A percentile compares a stretch with the other conserved stretches of the same genome.
phyloP scores from a whole-genome alignment of 2,888 invertebrate species.

The Dasysyrphus albostriatus region DNA sequence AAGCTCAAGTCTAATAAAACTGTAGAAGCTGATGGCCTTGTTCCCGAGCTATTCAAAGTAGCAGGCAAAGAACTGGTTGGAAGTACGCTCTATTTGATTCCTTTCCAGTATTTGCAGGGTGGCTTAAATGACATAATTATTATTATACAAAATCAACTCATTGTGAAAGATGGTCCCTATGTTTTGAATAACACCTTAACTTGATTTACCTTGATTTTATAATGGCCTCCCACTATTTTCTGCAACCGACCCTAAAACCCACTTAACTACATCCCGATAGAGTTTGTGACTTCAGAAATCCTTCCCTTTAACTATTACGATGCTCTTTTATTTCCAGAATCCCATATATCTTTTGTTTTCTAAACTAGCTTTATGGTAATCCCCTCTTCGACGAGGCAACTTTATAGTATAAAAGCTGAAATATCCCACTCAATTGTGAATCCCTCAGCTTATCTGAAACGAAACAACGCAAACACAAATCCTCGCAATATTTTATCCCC shows the following conservation, averaged over 20 bases:
- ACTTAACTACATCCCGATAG: not conserved
- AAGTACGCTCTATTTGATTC: too few relatives aligned
- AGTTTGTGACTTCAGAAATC: not conserved
- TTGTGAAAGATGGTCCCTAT: too few relatives aligned
- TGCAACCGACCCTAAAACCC: not conserved
- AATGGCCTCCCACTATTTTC: too few relatives aligned
- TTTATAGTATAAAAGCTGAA: not conserved
- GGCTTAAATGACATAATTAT: too few relatives aligned
- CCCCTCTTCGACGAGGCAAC: conserved; percentile 10
- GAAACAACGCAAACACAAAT: conserved; percentile 38
- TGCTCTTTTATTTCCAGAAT: not conserved
- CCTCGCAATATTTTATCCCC: conserved; percentile 27
- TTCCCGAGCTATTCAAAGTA: too few relatives aligned
- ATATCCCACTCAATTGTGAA: conserved; percentile 37
- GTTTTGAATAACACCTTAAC: not conserved
- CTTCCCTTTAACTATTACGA: not conserved
- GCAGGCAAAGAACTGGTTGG: too few relatives aligned
- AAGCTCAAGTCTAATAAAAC: too few relatives aligned
- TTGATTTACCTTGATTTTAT: not conserved
- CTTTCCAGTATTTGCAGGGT: too few relatives aligned
- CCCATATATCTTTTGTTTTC: conserved; percentile 7
- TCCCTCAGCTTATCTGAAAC: conserved; percentile 36
- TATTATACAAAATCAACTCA: too few relatives aligned
- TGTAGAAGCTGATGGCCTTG: too few relatives aligned
- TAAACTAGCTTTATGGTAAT: conserved; percentile 28